A percentile compares a stretch with the other conserved stretches of the same genome.
Evolutionary conservation across 2,113 vertebrate species (phyloP).

Genomic region (Zosterops lateralis): DNA sequence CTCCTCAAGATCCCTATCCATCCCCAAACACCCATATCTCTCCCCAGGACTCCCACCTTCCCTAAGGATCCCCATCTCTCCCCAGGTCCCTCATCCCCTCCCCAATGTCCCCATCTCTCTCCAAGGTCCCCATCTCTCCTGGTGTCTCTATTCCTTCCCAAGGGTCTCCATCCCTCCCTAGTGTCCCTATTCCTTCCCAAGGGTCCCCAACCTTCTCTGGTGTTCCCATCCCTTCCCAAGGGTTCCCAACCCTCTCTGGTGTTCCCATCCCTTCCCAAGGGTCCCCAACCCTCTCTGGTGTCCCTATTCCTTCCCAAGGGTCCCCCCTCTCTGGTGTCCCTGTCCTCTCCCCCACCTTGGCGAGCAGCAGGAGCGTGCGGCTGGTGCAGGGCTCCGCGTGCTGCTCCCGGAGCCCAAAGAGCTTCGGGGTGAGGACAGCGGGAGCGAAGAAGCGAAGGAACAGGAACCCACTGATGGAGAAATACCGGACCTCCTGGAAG

Average conservation of each 20-base stretch:
- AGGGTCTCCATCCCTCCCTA: accelerated
- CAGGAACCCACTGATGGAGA: conserved; percentile 89
- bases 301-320: too few species aligned
- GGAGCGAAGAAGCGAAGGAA: conserved; percentile 90
- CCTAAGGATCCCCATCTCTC: background rate
- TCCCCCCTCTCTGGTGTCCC: background rate
- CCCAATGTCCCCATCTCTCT: background rate
- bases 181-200: accelerated
- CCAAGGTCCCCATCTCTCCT: background rate
- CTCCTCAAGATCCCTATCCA: background rate
- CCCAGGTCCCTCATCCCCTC: background rate
- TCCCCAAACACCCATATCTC: too few species aligned
- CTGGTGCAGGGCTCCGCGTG: conserved; percentile 85
- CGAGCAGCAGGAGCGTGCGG: conserved; percentile 85
- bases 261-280: too few species aligned
- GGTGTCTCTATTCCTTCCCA: background rate
- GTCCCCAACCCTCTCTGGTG: background rate
- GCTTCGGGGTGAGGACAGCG: conserved; percentile 87
- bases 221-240: accelerated
- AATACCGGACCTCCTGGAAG: conserved; percentile 83
- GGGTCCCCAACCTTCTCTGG: accelerated
- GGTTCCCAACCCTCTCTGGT: accelerated
- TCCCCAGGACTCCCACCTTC: background rate
- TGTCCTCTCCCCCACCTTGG: conserved; percentile 77
- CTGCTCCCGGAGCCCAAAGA: conserved; percentile 88